Percentiles rank a stretch among this genome's conserved stretches.
Evolutionary conservation across 2,113 vertebrate genomes (phyloP).

Genomic region (Ondatra zibethicus): DNA sequence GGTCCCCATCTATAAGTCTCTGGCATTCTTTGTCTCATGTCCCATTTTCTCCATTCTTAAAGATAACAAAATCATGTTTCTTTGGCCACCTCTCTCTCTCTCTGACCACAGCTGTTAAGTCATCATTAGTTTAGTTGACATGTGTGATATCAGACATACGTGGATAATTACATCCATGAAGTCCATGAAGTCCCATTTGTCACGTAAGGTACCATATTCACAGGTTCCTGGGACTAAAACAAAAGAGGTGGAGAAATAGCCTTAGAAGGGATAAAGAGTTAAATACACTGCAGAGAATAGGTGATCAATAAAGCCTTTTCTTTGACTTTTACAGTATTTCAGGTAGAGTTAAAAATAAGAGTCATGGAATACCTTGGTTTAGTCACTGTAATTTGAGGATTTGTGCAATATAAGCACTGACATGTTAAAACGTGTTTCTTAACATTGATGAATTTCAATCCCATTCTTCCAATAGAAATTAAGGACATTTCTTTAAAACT

Average conservation of each 20-base stretch:
- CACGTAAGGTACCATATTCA: background rate
- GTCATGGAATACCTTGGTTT: background rate
- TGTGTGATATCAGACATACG: background rate
- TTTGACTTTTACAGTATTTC: background rate
- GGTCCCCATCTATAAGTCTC: background rate
- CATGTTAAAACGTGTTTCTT: background rate
- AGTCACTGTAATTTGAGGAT: background rate
- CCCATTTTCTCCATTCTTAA: background rate
- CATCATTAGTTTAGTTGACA: background rate
- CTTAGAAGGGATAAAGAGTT: background rate
- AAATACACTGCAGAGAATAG: background rate
- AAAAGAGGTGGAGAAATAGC: background rate
- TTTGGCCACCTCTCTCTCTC: background rate
- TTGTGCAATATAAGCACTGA: background rate
- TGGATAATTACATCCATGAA: background rate
- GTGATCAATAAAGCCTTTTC: background rate
- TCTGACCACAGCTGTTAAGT: background rate
- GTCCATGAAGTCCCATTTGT: background rate
- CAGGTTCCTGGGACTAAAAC: background rate
- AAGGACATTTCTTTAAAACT: background rate
- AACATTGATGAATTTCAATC: slow-evolving; percentile 3
- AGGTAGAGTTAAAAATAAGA: background rate
- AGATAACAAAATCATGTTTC: background rate
- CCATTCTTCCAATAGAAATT: background rate
- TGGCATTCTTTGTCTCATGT: background rate